phyloP scores from a whole-genome alignment of 2,888 invertebrate species.

The Pristionchus entomophagus region DNA sequence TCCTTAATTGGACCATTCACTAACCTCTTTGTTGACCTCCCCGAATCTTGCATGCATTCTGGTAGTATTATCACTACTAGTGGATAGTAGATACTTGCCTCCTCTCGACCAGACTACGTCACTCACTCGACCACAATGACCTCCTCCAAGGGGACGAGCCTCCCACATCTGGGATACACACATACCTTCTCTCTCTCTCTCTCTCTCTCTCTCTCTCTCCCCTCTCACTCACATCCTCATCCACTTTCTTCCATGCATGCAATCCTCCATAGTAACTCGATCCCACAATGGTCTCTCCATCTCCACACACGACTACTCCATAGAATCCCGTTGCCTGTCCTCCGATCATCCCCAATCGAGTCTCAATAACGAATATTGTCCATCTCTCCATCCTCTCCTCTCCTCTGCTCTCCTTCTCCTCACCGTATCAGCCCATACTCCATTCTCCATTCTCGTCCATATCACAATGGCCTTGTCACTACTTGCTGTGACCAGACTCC shows the following conservation, averaged over 20 bases:
- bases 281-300: slow-evolving; percentile 57
- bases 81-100: slow-evolving; percentile 65
- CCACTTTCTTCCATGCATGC: slow-evolving; percentile 57
- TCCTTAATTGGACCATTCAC: not conserved
- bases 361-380: slow-evolving; percentile 39
- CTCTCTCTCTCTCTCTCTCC: not conserved
- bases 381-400: not conserved
- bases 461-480: slow-evolving; percentile 71
- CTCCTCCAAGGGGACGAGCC: slow-evolving; percentile 53
- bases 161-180: slow-evolving; percentile 11
- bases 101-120: slow-evolving; percentile 66
- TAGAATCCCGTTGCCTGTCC: slow-evolving; percentile 72
- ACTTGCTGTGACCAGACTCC: slow-evolving; percentile 64
- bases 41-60: slow-evolving; percentile 59
- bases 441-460: slow-evolving; percentile 59
- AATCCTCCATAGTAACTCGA: slow-evolving; percentile 67
- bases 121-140: slow-evolving; percentile 67
- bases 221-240: not conserved
- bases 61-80: slow-evolving; percentile 71
- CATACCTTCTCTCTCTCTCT: not conserved
- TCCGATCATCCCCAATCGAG: slow-evolving; percentile 69
- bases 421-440: slow-evolving; percentile 52
- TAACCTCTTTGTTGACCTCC: not conserved
- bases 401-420: not conserved
- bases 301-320: slow-evolving; percentile 60